A percentile compares a stretch with the other conserved stretches of the same genome.
phyloP scores from a whole-genome alignment of 2,113 vertebrate species.

The Ceuthmochares aereus region DNA sequence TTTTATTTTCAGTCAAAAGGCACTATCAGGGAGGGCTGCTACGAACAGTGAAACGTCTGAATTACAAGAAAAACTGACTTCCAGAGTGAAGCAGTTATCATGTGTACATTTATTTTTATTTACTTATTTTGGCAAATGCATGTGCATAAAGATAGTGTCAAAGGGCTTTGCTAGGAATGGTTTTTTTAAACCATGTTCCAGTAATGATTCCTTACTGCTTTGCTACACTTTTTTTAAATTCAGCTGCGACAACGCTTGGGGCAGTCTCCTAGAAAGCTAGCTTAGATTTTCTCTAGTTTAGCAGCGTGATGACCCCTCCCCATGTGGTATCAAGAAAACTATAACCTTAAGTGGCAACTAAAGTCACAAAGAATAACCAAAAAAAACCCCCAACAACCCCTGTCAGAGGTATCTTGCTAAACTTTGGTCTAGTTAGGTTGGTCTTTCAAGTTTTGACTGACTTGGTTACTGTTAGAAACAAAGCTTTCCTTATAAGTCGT shows the following conservation, averaged over 20 bases:
- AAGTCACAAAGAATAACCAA: neutral
- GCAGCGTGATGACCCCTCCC: neutral
- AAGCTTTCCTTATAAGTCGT: neutral
- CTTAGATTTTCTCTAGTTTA: neutral
- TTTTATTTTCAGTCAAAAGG: neutral
- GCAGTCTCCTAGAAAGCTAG: neutral
- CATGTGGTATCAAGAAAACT: neutral
- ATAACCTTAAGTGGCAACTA: neutral
- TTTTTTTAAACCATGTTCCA: neutral
- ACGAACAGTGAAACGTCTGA: neutral
- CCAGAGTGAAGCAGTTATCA: neutral
- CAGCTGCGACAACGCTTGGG: neutral
- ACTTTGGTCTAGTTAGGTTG: neutral
- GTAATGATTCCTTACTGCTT: neutral
- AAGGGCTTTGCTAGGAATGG: neutral
- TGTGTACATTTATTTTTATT: neutral
- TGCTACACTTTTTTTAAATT: neutral
- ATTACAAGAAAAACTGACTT: neutral
- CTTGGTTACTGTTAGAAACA: neutral
- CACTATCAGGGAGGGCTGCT: neutral
- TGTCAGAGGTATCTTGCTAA: neutral
- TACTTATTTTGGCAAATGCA: neutral
- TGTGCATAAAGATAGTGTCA: neutral
- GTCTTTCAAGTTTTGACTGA: neutral
- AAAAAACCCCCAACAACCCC: neutral